Evolutionary conservation across 2,797 vertebrate genomes (phyloP).

Genomic region (Gephyroberyx darwinii): DNA sequence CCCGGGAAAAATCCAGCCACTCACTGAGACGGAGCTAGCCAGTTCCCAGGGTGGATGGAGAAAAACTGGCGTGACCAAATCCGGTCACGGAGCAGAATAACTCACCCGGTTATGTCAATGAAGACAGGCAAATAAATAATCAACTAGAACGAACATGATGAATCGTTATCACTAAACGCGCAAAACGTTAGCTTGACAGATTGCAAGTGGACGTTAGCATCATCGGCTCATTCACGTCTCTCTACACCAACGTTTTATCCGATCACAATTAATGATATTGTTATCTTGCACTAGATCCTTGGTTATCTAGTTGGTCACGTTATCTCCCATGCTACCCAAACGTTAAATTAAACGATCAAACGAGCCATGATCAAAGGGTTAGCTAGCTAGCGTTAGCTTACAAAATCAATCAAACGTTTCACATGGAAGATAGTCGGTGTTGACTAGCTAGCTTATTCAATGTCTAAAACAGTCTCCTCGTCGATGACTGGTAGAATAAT

Average conservation of each 20-base stretch:
- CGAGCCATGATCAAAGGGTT: slow-evolving; percentile 64
- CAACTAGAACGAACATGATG: slow-evolving; percentile 50
- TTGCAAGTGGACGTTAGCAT: slow-evolving; percentile 69
- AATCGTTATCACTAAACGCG: slow-evolving; percentile 51
- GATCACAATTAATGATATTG: background rate
- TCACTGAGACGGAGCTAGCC: slow-evolving; percentile 34
- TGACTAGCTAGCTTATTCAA: slow-evolving; percentile 37
- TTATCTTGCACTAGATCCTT: slow-evolving; percentile 6
- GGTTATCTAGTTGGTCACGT: slow-evolving; percentile 36
- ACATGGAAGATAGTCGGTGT: slow-evolving; percentile 3
- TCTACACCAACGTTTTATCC: slow-evolving; percentile 8
- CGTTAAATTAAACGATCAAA: slow-evolving; percentile 31
- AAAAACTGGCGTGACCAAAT: slow-evolving; percentile 3
- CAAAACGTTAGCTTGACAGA: slow-evolving; percentile 62
- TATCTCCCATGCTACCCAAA: slow-evolving; percentile 15
- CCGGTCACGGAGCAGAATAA: slow-evolving; percentile 34
- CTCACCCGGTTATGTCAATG: slow-evolving; percentile 38
- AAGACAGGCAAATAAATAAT: slow-evolving; percentile 51
- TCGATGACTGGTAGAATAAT: background rate
- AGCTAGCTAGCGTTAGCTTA: slow-evolving; percentile 62
- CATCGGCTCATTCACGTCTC: slow-evolving; percentile 27
- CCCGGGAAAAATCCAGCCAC: slow-evolving; percentile 54
- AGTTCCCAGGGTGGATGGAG: slow-evolving; percentile 26
- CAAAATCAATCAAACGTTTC: slow-evolving; percentile 51
- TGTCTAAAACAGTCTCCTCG: background rate